These are phyloP conservation scores for Tortrix viridana DNA, from an alignment of 2,888 invertebrate genomes.

Conservation along the genomic window DNA sequence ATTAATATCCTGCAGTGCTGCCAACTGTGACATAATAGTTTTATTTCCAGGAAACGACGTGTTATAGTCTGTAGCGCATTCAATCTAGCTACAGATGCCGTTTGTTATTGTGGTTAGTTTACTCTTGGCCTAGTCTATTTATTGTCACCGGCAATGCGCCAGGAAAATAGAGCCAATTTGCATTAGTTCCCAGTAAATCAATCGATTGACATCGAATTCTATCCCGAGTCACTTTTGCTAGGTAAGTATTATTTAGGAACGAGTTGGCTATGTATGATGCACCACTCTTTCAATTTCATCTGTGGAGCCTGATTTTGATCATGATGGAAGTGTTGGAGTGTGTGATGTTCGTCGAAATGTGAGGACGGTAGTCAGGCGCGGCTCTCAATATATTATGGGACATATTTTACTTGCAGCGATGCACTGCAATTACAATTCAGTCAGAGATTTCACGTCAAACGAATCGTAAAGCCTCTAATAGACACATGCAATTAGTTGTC, in stretches of 20 bases:
- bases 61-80: slow-evolving; percentile 16
- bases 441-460: slow-evolving; percentile 13
- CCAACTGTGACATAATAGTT: slow-evolving; percentile 35
- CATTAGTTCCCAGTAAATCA: neutral
- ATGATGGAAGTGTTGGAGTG: too few species aligned
- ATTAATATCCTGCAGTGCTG: slow-evolving; percentile 26
- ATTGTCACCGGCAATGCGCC: slow-evolving; percentile 1
- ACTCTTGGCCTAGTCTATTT: slow-evolving; percentile 2
- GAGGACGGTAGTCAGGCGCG: too few species aligned
- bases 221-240: neutral
- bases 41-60: slow-evolving; percentile 29
- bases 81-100: slow-evolving; percentile 8
- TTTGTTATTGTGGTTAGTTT: slow-evolving; percentile 11
- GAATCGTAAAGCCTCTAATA: slow-evolving; percentile 6
- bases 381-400: too few species aligned
- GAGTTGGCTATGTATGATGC: too few species aligned
- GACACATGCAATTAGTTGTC: slow-evolving; percentile 16
- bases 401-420: too few species aligned
- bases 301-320: too few species aligned
- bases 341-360: too few species aligned
- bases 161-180: neutral
- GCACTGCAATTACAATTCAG: slow-evolving; percentile 14
- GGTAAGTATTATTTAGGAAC: too few species aligned
- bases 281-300: too few species aligned
- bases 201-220: neutral